Conservation (phyloP, 2,888 invertebrate genomes). For the Caenorhabditis sp. region DNA sequence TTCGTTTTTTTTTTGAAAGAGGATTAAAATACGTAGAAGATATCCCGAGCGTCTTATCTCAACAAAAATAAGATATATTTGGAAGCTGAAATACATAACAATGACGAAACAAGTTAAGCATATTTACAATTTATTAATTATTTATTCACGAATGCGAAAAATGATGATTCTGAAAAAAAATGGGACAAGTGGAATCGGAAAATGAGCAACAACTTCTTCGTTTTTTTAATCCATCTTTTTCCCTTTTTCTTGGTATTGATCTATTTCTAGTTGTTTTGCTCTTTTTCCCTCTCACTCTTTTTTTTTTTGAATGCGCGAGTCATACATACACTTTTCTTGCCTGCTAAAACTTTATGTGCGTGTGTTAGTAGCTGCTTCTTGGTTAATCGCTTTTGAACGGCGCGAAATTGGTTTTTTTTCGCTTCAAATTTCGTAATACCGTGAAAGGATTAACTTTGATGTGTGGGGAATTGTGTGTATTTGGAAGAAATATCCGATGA, state of each 20-base stretch:
- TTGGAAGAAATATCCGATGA: neutral
- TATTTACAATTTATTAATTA: no score
- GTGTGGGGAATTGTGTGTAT: neutral
- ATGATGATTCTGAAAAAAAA: neutral
- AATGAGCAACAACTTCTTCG: neutral
- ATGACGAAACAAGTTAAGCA: no score
- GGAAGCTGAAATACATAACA: no score
- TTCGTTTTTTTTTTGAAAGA: no score
- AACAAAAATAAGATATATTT: no score
- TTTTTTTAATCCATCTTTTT: neutral
- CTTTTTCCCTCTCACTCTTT: neutral
- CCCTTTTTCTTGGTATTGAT: neutral
- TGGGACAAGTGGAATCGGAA: neutral
- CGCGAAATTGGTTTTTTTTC: conserved; percentile 7
- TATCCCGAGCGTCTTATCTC: no score
- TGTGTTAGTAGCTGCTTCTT: conserved; percentile 1
- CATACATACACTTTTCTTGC: neutral
- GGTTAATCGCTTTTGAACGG: conserved; percentile 9
- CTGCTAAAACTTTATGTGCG: conserved; percentile 3
- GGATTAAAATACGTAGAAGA: no score
- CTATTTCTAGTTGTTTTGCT: neutral
- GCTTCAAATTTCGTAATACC: conserved; percentile 4
- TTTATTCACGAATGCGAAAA: neutral
- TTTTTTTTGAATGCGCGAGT: conserved; percentile 3
- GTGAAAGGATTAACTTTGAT: conserved; percentile 19